Evolutionary conservation across 2,113 vertebrate genomes (phyloP), one percentile per base, ranked within the genome.

Genomic region (Bubalus kerabau): DNA sequence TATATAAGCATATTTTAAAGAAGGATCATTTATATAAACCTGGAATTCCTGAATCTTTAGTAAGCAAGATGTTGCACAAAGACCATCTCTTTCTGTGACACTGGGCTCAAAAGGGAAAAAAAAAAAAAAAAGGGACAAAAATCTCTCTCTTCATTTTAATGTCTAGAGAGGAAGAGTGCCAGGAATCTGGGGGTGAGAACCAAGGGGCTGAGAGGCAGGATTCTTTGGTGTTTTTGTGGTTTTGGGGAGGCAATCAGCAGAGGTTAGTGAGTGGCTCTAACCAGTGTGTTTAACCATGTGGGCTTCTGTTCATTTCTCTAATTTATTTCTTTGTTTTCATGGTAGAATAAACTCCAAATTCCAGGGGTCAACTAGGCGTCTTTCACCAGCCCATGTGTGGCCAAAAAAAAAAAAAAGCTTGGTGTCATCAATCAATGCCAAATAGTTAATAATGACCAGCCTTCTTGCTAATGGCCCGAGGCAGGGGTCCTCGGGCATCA

Each of bases 311-410:
- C 98, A 98, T 98, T 98, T 97, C 96, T 97, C 62, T 98, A 97
- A 98, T 99, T 98, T 98, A 98, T 98, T 98, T 96, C 95, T 97
- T 97, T 98, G 95, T 96, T 98, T 98, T 98, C 97, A 98, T 98
- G 98, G 98, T 97, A 98, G 98, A 98, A 98, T 98, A 98, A 99
- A 98, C 6, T 98, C 97, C 96, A 97, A 98, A 99, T 98, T 99
- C 96, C 96, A 8, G 87, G 94, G 99, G 98, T 99, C 98, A 99
- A 97, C 97, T 32, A 56, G 97, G 95, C 30, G 97, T 97, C 54
- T 76, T 43, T 96, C 98, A 98, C 96, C 96, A 98, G 98, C 95
- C 43, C 1, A 76, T 80, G 98, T 19, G 2, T 50, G 62, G 52
- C 76, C 85, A 86, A 91, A 96, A 46, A 48, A 71, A 67, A 64